A percentile compares a stretch with the other conserved stretches of the same genome.
Conservation (phyloP, 2,888 invertebrate genomes). For the Allolobophora icterica region DNA sequence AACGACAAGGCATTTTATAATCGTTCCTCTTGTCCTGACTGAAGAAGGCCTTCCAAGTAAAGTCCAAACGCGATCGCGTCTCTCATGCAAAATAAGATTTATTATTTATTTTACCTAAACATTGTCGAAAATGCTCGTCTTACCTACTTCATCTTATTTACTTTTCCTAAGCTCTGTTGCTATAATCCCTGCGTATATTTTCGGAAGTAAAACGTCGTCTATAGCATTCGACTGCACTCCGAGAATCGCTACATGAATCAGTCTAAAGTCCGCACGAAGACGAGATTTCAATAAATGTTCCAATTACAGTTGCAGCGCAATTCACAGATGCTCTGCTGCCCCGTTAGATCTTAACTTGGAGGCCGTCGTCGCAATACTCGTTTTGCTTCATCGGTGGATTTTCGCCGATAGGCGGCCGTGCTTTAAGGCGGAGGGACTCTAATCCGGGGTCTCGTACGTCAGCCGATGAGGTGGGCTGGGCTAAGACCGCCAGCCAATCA, state of each 20-base stretch:
- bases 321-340: not conserved
- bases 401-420: not conserved
- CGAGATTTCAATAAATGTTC: not conserved
- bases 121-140: not conserved
- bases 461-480: slow-evolving; percentile 17
- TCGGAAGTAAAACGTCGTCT: not conserved
- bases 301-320: not conserved
- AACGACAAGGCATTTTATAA: not conserved
- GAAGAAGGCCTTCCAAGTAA: not conserved
- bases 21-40: not conserved
- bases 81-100: not conserved
- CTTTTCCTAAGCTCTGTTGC: not conserved
- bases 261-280: not conserved
- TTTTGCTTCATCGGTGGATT: not conserved
- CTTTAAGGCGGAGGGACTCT: not conserved
- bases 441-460: slow-evolving; percentile 1
- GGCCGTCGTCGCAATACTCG: not conserved
- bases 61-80: not conserved
- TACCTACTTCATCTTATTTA: not conserved
- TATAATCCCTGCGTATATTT: not conserved
- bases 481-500: slow-evolving; percentile 17
- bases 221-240: not conserved
- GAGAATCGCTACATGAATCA: not conserved
- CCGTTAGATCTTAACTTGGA: not conserved
- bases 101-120: not conserved